Evolutionary conservation across 53 echinoderm and acorn worm genomes (phyloP), one percentile per base, ranked within the genome.

Genomic region (Hippasteria phrygiana): DNA sequence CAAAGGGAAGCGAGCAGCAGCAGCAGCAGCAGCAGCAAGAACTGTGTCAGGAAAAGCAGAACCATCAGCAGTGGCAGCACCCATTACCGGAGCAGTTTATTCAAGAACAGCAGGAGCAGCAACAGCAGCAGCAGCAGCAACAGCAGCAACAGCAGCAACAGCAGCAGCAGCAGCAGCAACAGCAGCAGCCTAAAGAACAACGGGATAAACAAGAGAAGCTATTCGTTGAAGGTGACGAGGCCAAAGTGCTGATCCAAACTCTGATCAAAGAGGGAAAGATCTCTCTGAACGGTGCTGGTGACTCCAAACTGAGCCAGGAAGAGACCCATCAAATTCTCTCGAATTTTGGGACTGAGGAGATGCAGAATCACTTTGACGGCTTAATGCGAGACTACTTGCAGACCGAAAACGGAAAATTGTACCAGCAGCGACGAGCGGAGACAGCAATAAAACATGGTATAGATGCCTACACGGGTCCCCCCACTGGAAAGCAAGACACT

Each of bases 361-460:
- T 95, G 38, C 95, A 95, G 56, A 35, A 56, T 20, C 77, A 77
- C 27, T 88, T 91, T 43, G 93, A 95, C 71, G 75, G 62, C 29
- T 73, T 93, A 27, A 51, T 93, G 80, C 89, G 90, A 43, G 78
- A 93, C n/a, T 95, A 95, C 82, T 72, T 91, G 74, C 79, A 74
- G 73, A 93, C 91, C 1, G 84, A 84, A 39, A 91, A 93, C 10
- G 95, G 95, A 0, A 65, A 91, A 70, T 16, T 16, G 27, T 92
- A 88, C 75, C 95, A 88, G 28, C 75, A 71, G 42, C 89, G 77
- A 10, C 67, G 88, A 63, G 87, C 92, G 10, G 92, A 72, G n/a
- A 59, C 87, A 26, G 90, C 92, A n/a, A 53, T 87, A 31, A 87
- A 90, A 56, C 88, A 91, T 55, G 56, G 86, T 36, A 56, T 91